These are phyloP conservation scores for Orcinus orca DNA, from an alignment of 2,113 vertebrate genomes.

Conservation along the genomic window DNA sequence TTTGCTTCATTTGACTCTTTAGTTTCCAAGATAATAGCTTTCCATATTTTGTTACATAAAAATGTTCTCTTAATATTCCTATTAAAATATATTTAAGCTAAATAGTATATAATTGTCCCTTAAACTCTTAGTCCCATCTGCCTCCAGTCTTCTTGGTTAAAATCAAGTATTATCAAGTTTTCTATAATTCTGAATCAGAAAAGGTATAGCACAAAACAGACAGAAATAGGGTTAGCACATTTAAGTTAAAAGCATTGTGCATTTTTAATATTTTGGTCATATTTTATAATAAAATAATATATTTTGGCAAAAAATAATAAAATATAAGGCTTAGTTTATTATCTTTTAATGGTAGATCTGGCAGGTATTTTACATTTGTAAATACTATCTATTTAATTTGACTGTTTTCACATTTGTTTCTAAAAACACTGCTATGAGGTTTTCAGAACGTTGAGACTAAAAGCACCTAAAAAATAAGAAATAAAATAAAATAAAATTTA, in stretches of 20 bases:
- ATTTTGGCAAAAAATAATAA: conserved; percentile 84
- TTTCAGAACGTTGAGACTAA: conserved; percentile 78
- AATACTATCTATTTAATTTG: conserved; percentile 52
- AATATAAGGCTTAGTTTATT: conserved; percentile 65
- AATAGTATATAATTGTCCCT: conserved; percentile 77
- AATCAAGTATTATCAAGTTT: conserved; percentile 78
- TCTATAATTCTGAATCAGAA: conserved; percentile 73
- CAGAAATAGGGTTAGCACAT: conserved; percentile 72
- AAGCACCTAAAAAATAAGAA: conserved; percentile 72
- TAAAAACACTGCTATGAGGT: conserved; percentile 76
- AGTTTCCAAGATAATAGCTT: conserved; percentile 71
- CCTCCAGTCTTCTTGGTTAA: conserved; percentile 76
- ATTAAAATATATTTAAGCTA: conserved; percentile 84
- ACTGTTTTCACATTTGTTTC: conserved; percentile 68
- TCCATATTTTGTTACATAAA: conserved; percentile 81
- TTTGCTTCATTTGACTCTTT: conserved; percentile 83
- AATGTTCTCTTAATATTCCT: conserved; percentile 70
- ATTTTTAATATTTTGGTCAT: conserved; percentile 84
- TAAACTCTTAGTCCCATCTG: conserved; percentile 76
- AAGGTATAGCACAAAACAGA: conserved; percentile 79
- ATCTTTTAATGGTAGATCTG: conserved; percentile 75
- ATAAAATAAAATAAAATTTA: conserved; percentile 40
- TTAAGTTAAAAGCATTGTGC: conserved; percentile 81
- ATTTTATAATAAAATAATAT: conserved; percentile 76
- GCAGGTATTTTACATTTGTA: conserved; percentile 71